Evolutionary conservation across 2,888 invertebrate species (phyloP).

Genomic region (Acronicta psi): DNA sequence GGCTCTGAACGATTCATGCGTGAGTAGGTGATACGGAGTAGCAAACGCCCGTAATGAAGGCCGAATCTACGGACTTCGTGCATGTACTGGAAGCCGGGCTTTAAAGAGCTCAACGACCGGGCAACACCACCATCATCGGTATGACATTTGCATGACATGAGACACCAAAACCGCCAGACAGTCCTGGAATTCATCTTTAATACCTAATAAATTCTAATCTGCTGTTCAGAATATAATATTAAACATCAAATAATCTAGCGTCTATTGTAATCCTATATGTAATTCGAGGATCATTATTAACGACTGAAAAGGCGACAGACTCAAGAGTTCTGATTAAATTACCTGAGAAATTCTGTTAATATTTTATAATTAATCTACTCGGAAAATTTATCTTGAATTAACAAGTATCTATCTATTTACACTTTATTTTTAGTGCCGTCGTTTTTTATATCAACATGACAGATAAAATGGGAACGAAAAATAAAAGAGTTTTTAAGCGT

Average conservation of each 20-base stretch:
- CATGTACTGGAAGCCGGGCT: no score
- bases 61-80: no score
- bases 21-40: no score
- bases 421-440: no score
- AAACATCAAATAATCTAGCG: conserved; percentile 8
- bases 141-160: neutral
- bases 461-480: no score
- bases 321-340: neutral
- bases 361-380: neutral
- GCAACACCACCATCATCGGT: neutral
- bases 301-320: conserved; percentile 4
- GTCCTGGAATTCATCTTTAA: neutral
- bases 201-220: conserved; percentile 2
- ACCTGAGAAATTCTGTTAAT: neutral
- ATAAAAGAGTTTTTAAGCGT: no score
- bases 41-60: no score
- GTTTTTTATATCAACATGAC: no score
- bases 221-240: neutral
- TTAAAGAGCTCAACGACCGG: neutral
- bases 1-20: no score
- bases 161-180: neutral
- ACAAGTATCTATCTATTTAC: no score
- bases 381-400: no score
- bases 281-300: conserved; percentile 12
- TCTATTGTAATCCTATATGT: conserved; percentile 3